Evolutionary conservation across 2,113 vertebrate genomes (phyloP).

Genomic region (Myotis yumanensis): DNA sequence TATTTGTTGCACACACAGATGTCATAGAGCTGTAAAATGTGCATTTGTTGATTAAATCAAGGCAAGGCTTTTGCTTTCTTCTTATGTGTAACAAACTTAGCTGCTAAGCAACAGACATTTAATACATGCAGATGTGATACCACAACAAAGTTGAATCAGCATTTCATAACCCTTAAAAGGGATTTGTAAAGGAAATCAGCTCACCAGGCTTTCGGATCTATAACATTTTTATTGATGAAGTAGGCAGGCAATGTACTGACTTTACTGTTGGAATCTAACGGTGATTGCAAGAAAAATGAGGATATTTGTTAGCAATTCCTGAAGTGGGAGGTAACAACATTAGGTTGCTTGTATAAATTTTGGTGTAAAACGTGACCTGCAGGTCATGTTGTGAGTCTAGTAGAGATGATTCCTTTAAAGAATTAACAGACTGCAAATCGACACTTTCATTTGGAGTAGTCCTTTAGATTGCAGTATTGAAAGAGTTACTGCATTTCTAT

Average conservation of each 20-base stretch:
- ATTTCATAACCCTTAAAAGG: slow-evolving; percentile 53
- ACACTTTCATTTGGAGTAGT: neutral
- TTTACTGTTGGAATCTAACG: slow-evolving; percentile 37
- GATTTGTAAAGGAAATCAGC: slow-evolving; percentile 55
- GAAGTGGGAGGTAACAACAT: neutral
- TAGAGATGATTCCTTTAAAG: neutral
- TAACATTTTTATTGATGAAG: slow-evolving; percentile 64
- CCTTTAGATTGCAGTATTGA: neutral
- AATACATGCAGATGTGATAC: slow-evolving; percentile 4
- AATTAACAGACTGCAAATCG: neutral
- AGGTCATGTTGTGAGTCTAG: neutral
- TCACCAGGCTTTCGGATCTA: slow-evolving; percentile 48
- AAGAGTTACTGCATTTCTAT: slow-evolving; percentile 35
- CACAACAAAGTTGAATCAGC: slow-evolving; percentile 49
- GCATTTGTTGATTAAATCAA: slow-evolving; percentile 29
- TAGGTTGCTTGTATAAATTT: neutral
- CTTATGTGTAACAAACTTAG: neutral
- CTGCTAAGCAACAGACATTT: slow-evolving; percentile 26
- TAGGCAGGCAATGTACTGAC: neutral
- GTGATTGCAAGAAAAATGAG: neutral
- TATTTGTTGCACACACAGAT: neutral
- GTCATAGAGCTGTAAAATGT: neutral
- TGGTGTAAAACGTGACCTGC: neutral
- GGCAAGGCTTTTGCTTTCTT: slow-evolving; percentile 26
- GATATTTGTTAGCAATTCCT: slow-evolving; percentile 34